A percentile compares a stretch with the other conserved stretches of the same genome.
Conservation (phyloP, 2,888 invertebrate genomes). For the Strigamia crassipes region DNA sequence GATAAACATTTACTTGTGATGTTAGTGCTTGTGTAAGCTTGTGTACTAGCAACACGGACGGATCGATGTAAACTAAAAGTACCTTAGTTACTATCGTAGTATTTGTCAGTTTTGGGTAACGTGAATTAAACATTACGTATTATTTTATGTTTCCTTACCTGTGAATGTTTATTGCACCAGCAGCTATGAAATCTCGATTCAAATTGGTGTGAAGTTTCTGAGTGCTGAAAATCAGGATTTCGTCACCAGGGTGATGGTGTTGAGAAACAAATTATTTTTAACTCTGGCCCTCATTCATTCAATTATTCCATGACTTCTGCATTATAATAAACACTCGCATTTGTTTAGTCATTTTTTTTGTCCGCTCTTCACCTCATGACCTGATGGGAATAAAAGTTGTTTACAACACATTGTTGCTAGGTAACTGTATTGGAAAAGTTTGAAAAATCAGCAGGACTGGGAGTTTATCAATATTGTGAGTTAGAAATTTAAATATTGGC, state of each 20-base stretch:
- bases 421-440: not conserved
- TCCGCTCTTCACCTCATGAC: not conserved
- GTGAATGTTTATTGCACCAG: no score
- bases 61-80: not conserved
- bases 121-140: no score
- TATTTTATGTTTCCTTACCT: no score
- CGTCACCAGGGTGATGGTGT: no score
- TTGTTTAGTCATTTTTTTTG: not conserved
- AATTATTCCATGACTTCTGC: no score
- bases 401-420: not conserved
- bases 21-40: not conserved
- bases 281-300: not conserved
- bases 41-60: not conserved
- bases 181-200: no score
- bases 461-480: not conserved
- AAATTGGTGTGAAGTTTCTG: no score
- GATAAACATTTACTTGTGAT: no score
- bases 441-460: not conserved
- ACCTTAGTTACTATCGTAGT: not conserved
- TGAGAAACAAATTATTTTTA: no score
- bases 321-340: no score
- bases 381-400: not conserved
- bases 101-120: no score
- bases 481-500: not conserved
- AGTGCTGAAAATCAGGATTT: no score